Percentiles rank a stretch among this genome's conserved stretches.
These are phyloP conservation scores for Crocidura indochinensis DNA, from an alignment of 2,797 vertebrate species.

Conservation along the genomic window DNA sequence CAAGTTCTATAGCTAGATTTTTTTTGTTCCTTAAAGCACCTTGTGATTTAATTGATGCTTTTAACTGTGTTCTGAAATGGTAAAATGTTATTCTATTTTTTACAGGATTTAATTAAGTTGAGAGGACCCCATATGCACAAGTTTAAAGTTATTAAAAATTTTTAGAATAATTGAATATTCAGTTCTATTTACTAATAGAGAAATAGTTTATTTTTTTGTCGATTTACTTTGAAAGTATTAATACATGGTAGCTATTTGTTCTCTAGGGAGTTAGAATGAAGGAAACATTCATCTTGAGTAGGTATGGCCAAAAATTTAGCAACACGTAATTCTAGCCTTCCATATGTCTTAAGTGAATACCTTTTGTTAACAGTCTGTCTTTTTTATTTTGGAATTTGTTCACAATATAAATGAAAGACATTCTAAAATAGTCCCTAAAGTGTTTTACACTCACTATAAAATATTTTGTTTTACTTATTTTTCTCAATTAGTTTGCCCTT, in stretches of 20 bases:
- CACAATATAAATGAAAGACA: neutral
- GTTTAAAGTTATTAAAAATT: conserved; percentile 53
- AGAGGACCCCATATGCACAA: neutral
- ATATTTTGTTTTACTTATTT: conserved; percentile 12
- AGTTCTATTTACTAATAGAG: neutral
- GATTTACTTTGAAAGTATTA: conserved; percentile 12
- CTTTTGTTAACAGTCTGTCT: neutral
- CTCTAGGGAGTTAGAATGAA: neutral
- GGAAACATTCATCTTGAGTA: neutral
- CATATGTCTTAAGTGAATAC: neutral
- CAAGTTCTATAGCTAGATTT: conserved; percentile 43
- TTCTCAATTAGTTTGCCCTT: neutral
- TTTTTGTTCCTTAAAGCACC: neutral
- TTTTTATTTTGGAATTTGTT: conserved; percentile 36
- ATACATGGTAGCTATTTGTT: conserved; percentile 12
- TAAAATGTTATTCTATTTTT: neutral
- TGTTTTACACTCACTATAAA: conserved; percentile 29
- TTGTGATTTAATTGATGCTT: conserved; percentile 51
- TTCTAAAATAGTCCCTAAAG: neutral
- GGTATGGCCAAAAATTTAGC: neutral
- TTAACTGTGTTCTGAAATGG: conserved; percentile 31
- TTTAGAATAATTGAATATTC: neutral
- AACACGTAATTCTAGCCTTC: neutral
- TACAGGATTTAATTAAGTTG: neutral
- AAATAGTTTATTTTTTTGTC: neutral